Percentiles rank a stretch among this genome's conserved stretches.
phyloP scores from a whole-genome alignment of 2,888 invertebrate species.

The Myathropa florea region DNA sequence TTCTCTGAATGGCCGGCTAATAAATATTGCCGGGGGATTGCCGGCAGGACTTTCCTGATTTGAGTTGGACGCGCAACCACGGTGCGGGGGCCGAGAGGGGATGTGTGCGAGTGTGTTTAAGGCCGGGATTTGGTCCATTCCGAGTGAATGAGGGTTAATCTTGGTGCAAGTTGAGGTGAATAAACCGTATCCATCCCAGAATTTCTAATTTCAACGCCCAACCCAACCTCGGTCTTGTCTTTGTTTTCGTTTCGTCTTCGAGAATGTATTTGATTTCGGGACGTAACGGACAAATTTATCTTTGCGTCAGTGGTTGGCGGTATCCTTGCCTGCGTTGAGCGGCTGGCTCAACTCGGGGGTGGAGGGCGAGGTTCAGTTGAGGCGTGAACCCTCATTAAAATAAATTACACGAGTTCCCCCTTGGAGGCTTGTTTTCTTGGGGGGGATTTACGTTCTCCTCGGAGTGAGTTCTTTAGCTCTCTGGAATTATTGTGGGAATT shows the following conservation, averaged over 20 bases:
- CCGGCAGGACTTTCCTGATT: conserved; percentile 48
- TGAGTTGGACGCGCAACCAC: conserved; percentile 33
- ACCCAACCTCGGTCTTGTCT: neutral
- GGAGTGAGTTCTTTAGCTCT: conserved; percentile 37
- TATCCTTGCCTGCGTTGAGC: too few species aligned
- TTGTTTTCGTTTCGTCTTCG: conserved; percentile 28
- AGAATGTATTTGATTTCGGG: conserved; percentile 62
- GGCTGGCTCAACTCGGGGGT: too few species aligned
- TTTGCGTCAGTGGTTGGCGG: too few species aligned
- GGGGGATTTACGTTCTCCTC: conserved; percentile 50
- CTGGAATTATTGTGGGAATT: conserved; percentile 65
- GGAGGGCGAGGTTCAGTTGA: conserved; percentile 12
- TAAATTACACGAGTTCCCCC: conserved; percentile 65
- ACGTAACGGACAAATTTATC: conserved; percentile 60
- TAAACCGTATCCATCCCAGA: conserved; percentile 47
- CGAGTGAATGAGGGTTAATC: conserved; percentile 52
- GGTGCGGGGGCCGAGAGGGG: neutral
- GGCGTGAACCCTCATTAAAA: conserved; percentile 69
- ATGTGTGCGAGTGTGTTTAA: neutral
- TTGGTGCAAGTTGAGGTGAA: conserved; percentile 16
- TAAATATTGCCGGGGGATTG: conserved; percentile 59
- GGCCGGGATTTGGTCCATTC: conserved; percentile 33
- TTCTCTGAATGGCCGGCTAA: conserved; percentile 63
- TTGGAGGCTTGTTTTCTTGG: conserved; percentile 38
- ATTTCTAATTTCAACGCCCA: conserved; percentile 13